Evolutionary conservation across 2,113 vertebrate species (phyloP).

Genomic region (Trochalopteron elliotii): DNA sequence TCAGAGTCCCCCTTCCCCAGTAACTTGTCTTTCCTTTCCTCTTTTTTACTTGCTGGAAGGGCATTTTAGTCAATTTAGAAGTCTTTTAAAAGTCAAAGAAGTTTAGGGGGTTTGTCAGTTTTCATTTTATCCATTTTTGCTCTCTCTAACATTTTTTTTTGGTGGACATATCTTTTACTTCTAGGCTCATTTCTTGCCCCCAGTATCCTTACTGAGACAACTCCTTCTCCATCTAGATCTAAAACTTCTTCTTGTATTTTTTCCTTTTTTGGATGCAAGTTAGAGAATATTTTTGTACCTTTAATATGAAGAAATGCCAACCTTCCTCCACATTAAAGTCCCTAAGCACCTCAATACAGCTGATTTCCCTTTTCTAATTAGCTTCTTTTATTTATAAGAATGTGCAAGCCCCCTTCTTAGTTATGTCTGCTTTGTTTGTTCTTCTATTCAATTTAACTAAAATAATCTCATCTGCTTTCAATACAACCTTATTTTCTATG

Average conservation of each 20-base stretch:
- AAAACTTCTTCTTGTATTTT: not conserved
- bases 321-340: not conserved
- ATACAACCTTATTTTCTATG: not conserved
- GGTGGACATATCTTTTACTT: not conserved
- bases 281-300: not conserved
- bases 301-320: not conserved
- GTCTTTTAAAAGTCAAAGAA: not conserved
- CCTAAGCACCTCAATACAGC: not conserved
- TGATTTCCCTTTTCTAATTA: constrained; percentile 23
- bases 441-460: not conserved
- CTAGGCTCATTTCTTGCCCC: not conserved
- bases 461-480: constrained; percentile 1
- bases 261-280: not conserved
- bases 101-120: not conserved
- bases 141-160: not conserved
- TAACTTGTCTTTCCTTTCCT: not conserved
- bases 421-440: not conserved
- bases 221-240: not conserved
- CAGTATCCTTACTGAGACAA: not conserved
- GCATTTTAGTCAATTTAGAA: not conserved
- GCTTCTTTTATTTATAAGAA: constrained; percentile 8
- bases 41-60: not conserved
- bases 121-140: not conserved
- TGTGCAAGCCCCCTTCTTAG: not conserved
- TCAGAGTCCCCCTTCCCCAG: not conserved